These are phyloP conservation scores for Valencia hispanica DNA, from an alignment of 2,797 vertebrate genomes.

Conservation along the genomic window DNA sequence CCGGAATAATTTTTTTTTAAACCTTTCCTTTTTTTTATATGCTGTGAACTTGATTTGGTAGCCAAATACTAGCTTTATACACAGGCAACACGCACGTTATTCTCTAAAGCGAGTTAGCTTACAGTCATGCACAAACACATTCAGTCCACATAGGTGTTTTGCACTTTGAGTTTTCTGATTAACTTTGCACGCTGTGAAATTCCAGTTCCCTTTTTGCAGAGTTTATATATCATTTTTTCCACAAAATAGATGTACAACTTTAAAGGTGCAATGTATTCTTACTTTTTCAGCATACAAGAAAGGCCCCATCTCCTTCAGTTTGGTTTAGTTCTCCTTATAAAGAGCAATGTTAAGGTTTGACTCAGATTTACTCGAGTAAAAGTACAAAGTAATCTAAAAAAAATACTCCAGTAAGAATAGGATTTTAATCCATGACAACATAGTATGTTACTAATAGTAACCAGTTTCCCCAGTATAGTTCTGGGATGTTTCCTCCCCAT, in stretches of 20 bases:
- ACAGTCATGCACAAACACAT: neutral
- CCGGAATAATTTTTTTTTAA: neutral
- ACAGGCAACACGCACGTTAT: neutral
- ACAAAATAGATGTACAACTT: neutral
- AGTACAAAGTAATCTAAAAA: too few relatives aligned
- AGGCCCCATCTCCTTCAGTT: neutral
- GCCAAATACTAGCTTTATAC: neutral
- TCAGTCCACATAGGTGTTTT: neutral
- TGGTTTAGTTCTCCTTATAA: neutral
- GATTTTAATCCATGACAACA: too few relatives aligned
- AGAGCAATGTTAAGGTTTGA: neutral
- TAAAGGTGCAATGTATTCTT: neutral
- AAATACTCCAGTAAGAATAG: too few relatives aligned
- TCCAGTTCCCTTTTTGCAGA: neutral
- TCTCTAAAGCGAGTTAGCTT: neutral
- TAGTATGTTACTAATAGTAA: too few relatives aligned
- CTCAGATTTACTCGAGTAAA: too few relatives aligned
- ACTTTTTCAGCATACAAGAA: neutral
- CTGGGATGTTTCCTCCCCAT: too few relatives aligned
- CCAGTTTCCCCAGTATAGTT: too few relatives aligned
- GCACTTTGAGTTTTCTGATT: neutral
- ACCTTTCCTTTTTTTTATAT: too few relatives aligned
- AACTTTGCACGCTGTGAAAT: neutral
- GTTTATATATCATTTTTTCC: neutral
- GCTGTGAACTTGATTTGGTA: neutral